Evolutionary conservation across 1,140 invertebrate species (phyloP), one percentile per base, ranked within the genome.

Genomic region (Amyelois transitella): DNA sequence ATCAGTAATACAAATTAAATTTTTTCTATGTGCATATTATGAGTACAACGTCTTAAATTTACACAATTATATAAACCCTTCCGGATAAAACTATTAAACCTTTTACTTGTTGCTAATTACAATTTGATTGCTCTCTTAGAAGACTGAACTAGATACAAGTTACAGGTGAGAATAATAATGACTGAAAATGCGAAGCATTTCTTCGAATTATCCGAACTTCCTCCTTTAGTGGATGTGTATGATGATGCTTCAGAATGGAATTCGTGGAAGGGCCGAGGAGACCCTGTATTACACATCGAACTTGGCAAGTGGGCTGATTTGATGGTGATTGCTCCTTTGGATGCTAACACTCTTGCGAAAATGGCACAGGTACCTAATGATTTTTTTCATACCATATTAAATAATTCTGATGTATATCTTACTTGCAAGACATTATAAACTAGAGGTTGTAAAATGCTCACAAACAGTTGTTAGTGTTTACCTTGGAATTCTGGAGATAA

Each of bases 341-440:
- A 98, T 91, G 98, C 98, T 7, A 99, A 99, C 77, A 97, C 98
- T 0, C 75, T 99, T 47, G 98, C 96, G 2, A 99, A 99, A 91
- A 93, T 99, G 57, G 91, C 96, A 19, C 91, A 91, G 78, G 93
- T 93, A 89, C n/a, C n/a, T n/a, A n/a, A n/a, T n/a, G n/a, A n/a
- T n/a, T n/a, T n/a, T n/a, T n/a, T n/a, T n/a, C n/a, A n/a, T n/a
- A n/a, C n/a, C n/a, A n/a, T n/a, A n/a, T n/a, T n/a, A n/a, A n/a
- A n/a, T n/a, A n/a, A n/a, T n/a, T n/a, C n/a, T n/a, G n/a, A n/a
- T n/a, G n/a, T n/a, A n/a, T n/a, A n/a, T n/a, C n/a, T n/a, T n/a
- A n/a, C n/a, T n/a, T n/a, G n/a, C n/a, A n/a, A n/a, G n/a, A n/a
- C n/a, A n/a, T n/a, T n/a, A n/a, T n/a, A n/a, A n/a, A n/a, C n/a